Evolutionary conservation across 1,140 invertebrate genomes (phyloP).

Genomic region (Stegodyphus mimosarum): DNA sequence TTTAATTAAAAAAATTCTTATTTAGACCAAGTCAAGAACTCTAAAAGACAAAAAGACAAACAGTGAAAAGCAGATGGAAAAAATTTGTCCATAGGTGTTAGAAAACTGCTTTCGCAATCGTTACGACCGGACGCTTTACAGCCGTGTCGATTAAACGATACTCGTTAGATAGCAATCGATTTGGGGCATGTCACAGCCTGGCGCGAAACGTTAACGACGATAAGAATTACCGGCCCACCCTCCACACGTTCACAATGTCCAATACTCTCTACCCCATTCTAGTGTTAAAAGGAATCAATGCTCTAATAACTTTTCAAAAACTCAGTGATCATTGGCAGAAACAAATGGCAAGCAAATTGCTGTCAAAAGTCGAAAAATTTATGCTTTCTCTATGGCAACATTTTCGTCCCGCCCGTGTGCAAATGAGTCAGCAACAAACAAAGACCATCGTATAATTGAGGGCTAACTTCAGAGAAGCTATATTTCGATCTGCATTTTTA

Average conservation of each 20-base stretch:
- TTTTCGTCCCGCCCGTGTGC: too few relatives aligned
- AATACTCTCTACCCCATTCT: not conserved
- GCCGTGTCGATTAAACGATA: conserved; percentile 53
- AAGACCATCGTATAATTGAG: too few relatives aligned
- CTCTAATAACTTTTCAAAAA: conserved; percentile 53
- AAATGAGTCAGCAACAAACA: too few relatives aligned
- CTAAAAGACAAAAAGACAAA: too few relatives aligned
- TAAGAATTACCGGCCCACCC: not conserved
- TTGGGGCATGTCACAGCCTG: conserved; percentile 46
- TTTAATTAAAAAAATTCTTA: too few relatives aligned
- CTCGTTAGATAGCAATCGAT: conserved; percentile 57
- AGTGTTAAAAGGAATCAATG: conserved; percentile 53
- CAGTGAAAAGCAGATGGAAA: too few relatives aligned
- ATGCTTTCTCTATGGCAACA: conserved; percentile 39
- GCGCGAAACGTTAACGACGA: conserved; percentile 48
- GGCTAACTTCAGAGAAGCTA: too few relatives aligned
- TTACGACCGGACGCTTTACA: conserved; percentile 39
- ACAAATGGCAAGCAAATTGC: conserved; percentile 53
- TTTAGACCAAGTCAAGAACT: too few relatives aligned
- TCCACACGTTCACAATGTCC: not conserved
- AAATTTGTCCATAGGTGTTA: not conserved
- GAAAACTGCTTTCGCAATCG: conserved; percentile 48
- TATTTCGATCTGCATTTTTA: too few relatives aligned
- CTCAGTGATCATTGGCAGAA: conserved; percentile 48
- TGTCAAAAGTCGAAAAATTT: conserved; percentile 52